Evolutionary conservation across 2,888 invertebrate species (phyloP), one percentile per base, ranked within the genome.

Genomic region (Napeogenes inachia): DNA sequence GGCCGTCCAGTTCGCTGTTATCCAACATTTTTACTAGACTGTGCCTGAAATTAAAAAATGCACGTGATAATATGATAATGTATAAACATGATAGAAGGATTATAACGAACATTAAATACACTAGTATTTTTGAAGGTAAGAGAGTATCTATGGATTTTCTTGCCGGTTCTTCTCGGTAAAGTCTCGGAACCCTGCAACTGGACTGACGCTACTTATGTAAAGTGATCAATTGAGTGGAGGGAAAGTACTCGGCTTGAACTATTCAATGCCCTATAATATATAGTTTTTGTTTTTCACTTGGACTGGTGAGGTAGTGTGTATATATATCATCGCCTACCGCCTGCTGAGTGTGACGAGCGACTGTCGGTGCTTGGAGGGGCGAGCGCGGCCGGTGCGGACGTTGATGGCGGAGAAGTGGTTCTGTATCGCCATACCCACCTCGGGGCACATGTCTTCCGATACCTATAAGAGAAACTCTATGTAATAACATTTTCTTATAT

Each of bases 321-420:
- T 50, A 50, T 21, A 4, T 10, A 3, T 21, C 79, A 94, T 93
- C 94, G 92, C 73, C 96, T 79, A 94, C 93, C 94, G 92, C 73
- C 96, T 91, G 57, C 96, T 96, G 3, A 97, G 90, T 0, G 96
- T 95, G 64, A 97, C 95, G 55, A 97, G 91, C 42, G 96, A 96
- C 87, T 97, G 97, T 60, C 97, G 89, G 80, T 97, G 97, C 73
- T 95, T 95, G 60, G 96, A 95, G 70, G 93, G 94, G 46, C 93
- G 89, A 0, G 93, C 92, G 81, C 93, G 93, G 56, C 96, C 96
- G 60, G 93, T 92, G 50, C 95, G 91, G 73, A 96, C 94, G 82
- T 95, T 93, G 72, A 97, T 96, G 2, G 97, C 95, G 62, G 95
- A 93, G 85, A 98, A 97, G 81, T 97, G 97, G 84, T 97, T 97